Percentiles rank a stretch among this genome's conserved stretches.
These are phyloP conservation scores for Coccyzus lansbergi DNA, from an alignment of 2,797 vertebrate species.

Conservation along the genomic window DNA sequence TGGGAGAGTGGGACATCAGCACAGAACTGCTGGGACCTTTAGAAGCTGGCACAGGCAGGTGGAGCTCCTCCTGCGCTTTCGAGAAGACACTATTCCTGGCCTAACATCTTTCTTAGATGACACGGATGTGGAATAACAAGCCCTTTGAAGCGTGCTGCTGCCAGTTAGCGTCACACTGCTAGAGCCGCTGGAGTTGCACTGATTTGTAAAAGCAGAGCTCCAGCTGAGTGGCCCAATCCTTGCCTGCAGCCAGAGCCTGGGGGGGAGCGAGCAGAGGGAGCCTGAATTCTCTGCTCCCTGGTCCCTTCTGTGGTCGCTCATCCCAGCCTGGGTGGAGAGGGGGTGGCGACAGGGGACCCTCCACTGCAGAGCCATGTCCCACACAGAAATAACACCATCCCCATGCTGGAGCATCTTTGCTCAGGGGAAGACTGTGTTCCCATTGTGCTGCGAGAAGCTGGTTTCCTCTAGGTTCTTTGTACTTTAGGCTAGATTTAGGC, in stretches of 20 bases:
- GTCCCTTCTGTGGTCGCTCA: no score
- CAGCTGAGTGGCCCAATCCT: background rate
- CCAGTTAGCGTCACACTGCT: background rate
- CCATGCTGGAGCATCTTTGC: background rate
- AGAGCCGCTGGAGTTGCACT: background rate
- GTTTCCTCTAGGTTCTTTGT: background rate
- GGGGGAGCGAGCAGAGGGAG: background rate
- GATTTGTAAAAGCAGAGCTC: background rate
- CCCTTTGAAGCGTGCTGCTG: background rate
- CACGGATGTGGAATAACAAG: background rate
- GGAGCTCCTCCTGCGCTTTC: rapidly evolving
- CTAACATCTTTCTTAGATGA: background rate
- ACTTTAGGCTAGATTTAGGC: no score
- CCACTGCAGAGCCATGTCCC: background rate
- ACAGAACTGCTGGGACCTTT: background rate
- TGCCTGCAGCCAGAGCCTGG: background rate
- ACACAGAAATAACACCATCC: rapidly evolving
- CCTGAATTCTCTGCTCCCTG: no score
- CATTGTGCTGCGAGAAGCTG: background rate
- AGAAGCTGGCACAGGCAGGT: background rate
- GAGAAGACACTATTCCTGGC: background rate
- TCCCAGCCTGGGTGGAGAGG: background rate
- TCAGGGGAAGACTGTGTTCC: rapidly evolving
- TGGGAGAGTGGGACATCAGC: background rate
- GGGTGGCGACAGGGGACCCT: background rate